Evolutionary conservation across 2,888 invertebrate genomes (phyloP).

Genomic region (Molorchus minor): DNA sequence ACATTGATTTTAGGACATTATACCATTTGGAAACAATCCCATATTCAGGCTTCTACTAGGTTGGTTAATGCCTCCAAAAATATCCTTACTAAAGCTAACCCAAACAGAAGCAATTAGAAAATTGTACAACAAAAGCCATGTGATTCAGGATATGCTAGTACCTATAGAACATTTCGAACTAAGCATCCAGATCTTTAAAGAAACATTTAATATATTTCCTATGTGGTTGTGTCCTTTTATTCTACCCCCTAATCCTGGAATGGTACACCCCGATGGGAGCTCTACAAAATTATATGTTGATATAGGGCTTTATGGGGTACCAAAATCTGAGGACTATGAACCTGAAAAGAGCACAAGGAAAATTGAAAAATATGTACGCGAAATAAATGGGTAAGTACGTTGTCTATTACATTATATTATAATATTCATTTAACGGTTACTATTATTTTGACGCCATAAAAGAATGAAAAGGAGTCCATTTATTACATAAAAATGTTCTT

Average conservation of each 20-base stretch:
- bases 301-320: conserved; percentile 83
- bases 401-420: too few relatives aligned
- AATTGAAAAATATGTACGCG: conserved; percentile 76
- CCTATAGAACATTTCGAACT: conserved; percentile 71
- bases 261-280: conserved; percentile 67
- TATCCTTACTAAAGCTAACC: conserved; percentile 80
- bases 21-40: conserved; percentile 82
- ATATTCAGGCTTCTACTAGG: conserved; percentile 78
- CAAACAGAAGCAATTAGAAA: conserved; percentile 75
- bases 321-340: conserved; percentile 70
- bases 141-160: conserved; percentile 84
- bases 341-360: conserved; percentile 72
- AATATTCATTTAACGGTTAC: too few relatives aligned
- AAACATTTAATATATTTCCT: conserved; percentile 75
- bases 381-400: conserved; percentile 68
- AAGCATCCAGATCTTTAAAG: conserved; percentile 72
- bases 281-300: conserved; percentile 72
- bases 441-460: too few relatives aligned
- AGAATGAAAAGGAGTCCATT: too few relatives aligned
- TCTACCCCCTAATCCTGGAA: conserved; percentile 74
- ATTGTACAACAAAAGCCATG: conserved; percentile 79
- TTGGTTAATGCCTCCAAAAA: conserved; percentile 86
- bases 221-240: conserved; percentile 86
- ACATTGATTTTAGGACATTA: conserved; percentile 72
- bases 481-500: too few relatives aligned